A percentile compares a stretch with the other conserved stretches of the same genome.
Evolutionary conservation across 2,888 invertebrate species (phyloP).

Genomic region (Matsumyia berberina): DNA sequence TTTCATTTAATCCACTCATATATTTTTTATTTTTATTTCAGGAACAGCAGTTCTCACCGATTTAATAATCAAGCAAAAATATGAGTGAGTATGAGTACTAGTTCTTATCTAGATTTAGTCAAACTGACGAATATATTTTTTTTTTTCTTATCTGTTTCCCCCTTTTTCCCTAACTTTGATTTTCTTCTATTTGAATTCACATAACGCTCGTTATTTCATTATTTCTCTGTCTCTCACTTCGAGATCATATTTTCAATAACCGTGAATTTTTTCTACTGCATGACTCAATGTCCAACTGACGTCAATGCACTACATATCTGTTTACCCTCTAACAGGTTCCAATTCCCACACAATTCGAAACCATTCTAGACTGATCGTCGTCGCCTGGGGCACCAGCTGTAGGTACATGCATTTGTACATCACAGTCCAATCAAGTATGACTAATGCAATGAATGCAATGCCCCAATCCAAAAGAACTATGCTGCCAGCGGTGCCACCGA

Average conservation of each 20-base stretch:
- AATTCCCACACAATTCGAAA: conserved; percentile 17
- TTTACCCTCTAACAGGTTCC: conserved; percentile 23
- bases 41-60: too few species aligned
- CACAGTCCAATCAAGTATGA: conserved; percentile 42
- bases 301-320: conserved; percentile 29
- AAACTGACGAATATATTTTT: too few species aligned
- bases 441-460: conserved; percentile 51
- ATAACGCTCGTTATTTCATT: not conserved
- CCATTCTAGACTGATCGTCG: conserved; percentile 62
- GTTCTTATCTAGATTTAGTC: too few species aligned
- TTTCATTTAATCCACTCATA: too few species aligned
- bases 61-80: too few species aligned
- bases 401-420: conserved; percentile 2
- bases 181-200: not conserved
- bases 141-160: too few species aligned
- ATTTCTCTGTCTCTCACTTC: not conserved
- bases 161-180: too few species aligned
- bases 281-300: conserved; percentile 57
- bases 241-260: not conserved
- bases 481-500: not conserved
- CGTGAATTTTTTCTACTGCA: not conserved
- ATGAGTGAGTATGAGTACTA: too few species aligned
- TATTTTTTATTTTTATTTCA: too few species aligned
- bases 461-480: conserved; percentile 23
- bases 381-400: conserved; percentile 35